Evolutionary conservation across 2,888 invertebrate genomes (phyloP).

Genomic region (Pollenia griseotomentosa): DNA sequence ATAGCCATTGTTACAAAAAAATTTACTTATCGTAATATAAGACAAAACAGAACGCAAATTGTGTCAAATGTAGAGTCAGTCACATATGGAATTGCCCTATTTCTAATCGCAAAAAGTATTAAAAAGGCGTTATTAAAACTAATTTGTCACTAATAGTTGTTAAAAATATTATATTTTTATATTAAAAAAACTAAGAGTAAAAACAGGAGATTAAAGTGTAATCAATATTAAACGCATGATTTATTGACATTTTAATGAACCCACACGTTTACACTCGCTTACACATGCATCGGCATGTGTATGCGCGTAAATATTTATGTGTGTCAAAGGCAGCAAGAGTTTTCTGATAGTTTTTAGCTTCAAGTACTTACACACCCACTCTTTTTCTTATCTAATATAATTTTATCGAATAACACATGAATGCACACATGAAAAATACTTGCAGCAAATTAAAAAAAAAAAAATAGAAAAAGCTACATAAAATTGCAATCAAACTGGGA

Average conservation of each 20-base stretch:
- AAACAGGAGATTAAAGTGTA: slow-evolving; percentile 37
- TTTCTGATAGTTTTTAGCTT: background rate
- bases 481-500: slow-evolving; percentile 3
- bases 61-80: no score
- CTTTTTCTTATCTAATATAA: background rate
- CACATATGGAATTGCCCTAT: no score
- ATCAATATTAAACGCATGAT: slow-evolving; percentile 45
- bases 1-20: no score
- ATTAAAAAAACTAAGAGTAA: background rate
- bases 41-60: no score
- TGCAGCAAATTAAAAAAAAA: slow-evolving; percentile 26
- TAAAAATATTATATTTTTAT: no score
- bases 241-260: slow-evolving; percentile 34
- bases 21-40: no score
- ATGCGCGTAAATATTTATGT: background rate
- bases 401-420: slow-evolving; percentile 33
- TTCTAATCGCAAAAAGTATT: no score
- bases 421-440: slow-evolving; percentile 31
- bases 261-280: background rate
- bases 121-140: background rate
- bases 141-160: background rate
- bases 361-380: background rate
- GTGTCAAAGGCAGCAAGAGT: background rate
- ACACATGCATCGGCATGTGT: background rate
- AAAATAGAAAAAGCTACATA: background rate